Conservation (phyloP, 2,888 invertebrate genomes). For the Gnatocerus cornutus region DNA sequence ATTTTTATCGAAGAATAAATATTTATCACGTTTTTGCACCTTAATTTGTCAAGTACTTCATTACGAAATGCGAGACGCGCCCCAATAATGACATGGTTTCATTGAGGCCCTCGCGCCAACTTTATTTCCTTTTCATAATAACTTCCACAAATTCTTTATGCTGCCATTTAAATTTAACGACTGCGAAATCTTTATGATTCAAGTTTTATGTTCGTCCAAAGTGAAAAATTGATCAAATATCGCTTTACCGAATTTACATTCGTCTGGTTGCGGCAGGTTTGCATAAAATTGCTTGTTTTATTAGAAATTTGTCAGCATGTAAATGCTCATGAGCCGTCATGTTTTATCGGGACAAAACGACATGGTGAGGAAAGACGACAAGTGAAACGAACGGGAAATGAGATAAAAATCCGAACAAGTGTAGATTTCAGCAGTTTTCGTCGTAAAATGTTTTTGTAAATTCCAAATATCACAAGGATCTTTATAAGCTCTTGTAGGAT, state of each 20-base stretch:
- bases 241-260: not conserved
- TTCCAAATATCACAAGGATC: no score
- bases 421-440: no score
- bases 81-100: not conserved
- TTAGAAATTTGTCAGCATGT: no score
- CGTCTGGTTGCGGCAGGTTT: not conserved
- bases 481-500: no score
- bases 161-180: slow-evolving; percentile 29
- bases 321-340: no score
- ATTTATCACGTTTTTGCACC: slow-evolving; percentile 33
- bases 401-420: no score
- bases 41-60: slow-evolving; percentile 16
- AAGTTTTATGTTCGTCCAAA: slow-evolving; percentile 17
- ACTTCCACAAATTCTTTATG: slow-evolving; percentile 26
- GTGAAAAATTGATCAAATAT: slow-evolving; percentile 26
- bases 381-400: no score
- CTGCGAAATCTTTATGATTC: slow-evolving; percentile 24
- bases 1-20: slow-evolving; percentile 36
- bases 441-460: no score
- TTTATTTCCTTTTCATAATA: slow-evolving; percentile 36
- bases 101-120: not conserved
- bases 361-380: no score
- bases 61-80: not conserved
- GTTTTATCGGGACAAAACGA: no score
- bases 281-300: not conserved